Conservation (phyloP, 2,113 vertebrate species). For the Aleadryas rufinucha region DNA sequence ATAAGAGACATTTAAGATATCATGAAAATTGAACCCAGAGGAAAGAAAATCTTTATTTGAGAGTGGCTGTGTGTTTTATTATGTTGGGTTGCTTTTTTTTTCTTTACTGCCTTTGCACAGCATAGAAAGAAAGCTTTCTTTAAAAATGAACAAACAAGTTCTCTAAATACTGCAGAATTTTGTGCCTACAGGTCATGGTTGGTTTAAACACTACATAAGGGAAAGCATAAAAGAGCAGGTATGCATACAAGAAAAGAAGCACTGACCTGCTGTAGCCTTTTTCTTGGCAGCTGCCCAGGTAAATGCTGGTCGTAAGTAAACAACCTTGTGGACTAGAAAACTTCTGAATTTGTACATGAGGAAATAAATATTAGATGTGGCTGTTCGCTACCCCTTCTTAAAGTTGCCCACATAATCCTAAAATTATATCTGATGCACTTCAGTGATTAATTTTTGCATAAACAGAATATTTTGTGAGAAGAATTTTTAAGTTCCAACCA, state of each 20-base stretch:
- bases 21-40: slow-evolving; percentile 44
- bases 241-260: neutral
- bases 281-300: neutral
- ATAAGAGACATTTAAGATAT: slow-evolving; percentile 17
- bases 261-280: neutral
- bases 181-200: neutral
- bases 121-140: neutral
- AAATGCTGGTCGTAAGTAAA: slow-evolving; percentile 4
- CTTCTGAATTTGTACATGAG: slow-evolving; percentile 12
- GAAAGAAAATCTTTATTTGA: slow-evolving; percentile 27
- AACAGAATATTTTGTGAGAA: neutral
- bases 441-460: slow-evolving; percentile 18
- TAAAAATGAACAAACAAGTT: neutral
- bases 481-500: neutral
- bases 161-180: slow-evolving; percentile 7
- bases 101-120: neutral
- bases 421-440: slow-evolving; percentile 16
- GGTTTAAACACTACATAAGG: neutral
- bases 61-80: neutral
- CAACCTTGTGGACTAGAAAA: neutral
- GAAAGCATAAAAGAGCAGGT: slow-evolving; percentile 35
- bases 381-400: neutral
- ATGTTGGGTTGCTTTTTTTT: neutral
- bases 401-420: slow-evolving; percentile 16
- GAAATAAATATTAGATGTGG: slow-evolving; percentile 35